Evolutionary conservation across 2,888 invertebrate genomes (phyloP).

Genomic region (Lydus trimaculatus): DNA sequence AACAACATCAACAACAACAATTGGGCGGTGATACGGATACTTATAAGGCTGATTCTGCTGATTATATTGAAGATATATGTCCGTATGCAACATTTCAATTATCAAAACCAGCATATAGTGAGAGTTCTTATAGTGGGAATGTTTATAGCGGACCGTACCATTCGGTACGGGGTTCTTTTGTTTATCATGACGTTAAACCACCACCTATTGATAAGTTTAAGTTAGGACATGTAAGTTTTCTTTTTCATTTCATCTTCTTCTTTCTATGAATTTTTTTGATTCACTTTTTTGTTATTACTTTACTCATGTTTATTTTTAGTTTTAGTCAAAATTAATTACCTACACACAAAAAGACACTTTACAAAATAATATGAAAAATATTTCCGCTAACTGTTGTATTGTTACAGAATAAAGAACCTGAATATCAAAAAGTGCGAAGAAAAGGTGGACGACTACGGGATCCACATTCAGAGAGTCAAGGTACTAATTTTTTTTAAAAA

Average conservation of each 20-base stretch:
- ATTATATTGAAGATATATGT: slow-evolving; percentile 92
- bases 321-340: neutral
- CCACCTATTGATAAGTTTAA: slow-evolving; percentile 78
- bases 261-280: slow-evolving; percentile 1
- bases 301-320: neutral
- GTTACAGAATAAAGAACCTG: slow-evolving; percentile 77
- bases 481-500: slow-evolving; percentile 56
- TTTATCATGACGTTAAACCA: slow-evolving; percentile 87
- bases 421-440: slow-evolving; percentile 84
- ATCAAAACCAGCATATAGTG: slow-evolving; percentile 81
- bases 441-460: slow-evolving; percentile 81
- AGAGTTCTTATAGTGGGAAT: slow-evolving; percentile 90
- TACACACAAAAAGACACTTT: neutral
- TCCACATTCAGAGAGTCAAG: slow-evolving; percentile 86
- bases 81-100: slow-evolving; percentile 93
- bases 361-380: neutral
- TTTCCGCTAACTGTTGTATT: slow-evolving; percentile 8
- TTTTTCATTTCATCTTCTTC: slow-evolving; percentile 34
- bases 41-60: slow-evolving; percentile 66
- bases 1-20: slow-evolving; percentile 46
- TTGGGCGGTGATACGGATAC: slow-evolving; percentile 63
- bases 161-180: slow-evolving; percentile 85
- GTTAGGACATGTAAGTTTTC: slow-evolving; percentile 69
- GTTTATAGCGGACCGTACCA: slow-evolving; percentile 88
- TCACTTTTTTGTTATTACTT: slow-evolving; percentile 12